A percentile compares a stretch with the other conserved stretches of the same genome.
These are phyloP conservation scores for Adelphocoris suturalis DNA, from an alignment of 2,888 invertebrate genomes.

Conservation along the genomic window DNA sequence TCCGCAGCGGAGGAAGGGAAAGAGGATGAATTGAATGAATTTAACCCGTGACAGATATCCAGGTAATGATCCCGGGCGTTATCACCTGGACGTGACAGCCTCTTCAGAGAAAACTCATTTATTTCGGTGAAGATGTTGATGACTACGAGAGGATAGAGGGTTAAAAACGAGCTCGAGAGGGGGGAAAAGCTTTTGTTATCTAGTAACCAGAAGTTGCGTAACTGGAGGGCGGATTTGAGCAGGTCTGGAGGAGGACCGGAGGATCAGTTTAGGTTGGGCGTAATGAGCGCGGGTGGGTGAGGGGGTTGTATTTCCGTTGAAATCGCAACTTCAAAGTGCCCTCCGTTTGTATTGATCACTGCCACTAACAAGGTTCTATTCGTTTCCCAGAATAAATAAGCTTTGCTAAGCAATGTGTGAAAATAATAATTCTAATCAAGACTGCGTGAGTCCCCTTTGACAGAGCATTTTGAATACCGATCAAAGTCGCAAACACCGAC, in stretches of 20 bases:
- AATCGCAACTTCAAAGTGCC: background rate
- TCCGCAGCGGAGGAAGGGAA: background rate
- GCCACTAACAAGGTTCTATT: background rate
- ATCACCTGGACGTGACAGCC: constrained; percentile 31
- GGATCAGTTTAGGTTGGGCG: background rate
- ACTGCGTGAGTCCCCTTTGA: too few species aligned
- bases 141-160: background rate
- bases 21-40: background rate
- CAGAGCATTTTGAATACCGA: too few species aligned
- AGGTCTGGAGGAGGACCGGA: background rate
- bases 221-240: background rate
- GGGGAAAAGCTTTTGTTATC: background rate
- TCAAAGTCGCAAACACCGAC: too few species aligned
- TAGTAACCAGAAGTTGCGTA: constrained; percentile 25
- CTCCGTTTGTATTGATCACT: background rate
- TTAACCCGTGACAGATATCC: constrained; percentile 9
- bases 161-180: background rate
- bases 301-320: background rate
- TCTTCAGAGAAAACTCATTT: constrained; percentile 11
- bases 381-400: background rate
- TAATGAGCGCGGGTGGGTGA: background rate
- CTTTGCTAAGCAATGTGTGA: background rate
- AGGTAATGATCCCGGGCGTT: constrained; percentile 30
- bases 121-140: constrained; percentile 17
- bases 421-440: too few species aligned